Evolutionary conservation across 1,140 invertebrate species (phyloP), one percentile per base, ranked within the genome.

Genomic region (Platorchestia sp.): DNA sequence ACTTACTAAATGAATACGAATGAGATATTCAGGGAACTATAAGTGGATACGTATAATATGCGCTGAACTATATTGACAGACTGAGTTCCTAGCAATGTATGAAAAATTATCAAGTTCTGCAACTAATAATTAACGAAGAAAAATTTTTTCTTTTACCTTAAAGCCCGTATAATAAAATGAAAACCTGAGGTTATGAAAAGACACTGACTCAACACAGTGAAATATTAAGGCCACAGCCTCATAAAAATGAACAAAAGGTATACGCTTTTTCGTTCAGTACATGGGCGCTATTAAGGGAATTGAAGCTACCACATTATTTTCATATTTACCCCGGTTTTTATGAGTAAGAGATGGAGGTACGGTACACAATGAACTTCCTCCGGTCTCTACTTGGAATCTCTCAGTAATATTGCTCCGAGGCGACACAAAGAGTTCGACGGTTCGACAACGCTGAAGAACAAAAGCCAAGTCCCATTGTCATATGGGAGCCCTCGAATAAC

Each of bases 401-500:
- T 75, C 59, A 75, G 59, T 27, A 75, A 75, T 22, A 75, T 75
- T 75, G 36, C 59, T 75, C 27, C 59, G 59, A 3, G 14, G 59
- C 14, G 27, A 36, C 59, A 75, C 59, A 75, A 75, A 75, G 59
- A 75, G 59, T 75, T 75, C 59, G 59, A 75, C 59, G 59, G 59
- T 36, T 75, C 59, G 36, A 27, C 59, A 75, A 36, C 14, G 59
- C 59, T 36, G 36, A 36, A 75, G 59, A 75, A 75, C 59, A 75
- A 75, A 75, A 75, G 59, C 59, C 27, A 75, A 75, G 87, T 89
- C 41, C 87, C 42, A 89, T 44, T 44, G 87, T 89, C 87, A 89
- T 44, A 42, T 14, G 87, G 86, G 87, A 89, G 87, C 87, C 87
- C 87, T 89, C 87, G 87, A 42, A 42, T 89, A 89, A 89, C 43